Evolutionary conservation across 2,797 vertebrate species (phyloP).

Genomic region (Acridotheres tristis): DNA sequence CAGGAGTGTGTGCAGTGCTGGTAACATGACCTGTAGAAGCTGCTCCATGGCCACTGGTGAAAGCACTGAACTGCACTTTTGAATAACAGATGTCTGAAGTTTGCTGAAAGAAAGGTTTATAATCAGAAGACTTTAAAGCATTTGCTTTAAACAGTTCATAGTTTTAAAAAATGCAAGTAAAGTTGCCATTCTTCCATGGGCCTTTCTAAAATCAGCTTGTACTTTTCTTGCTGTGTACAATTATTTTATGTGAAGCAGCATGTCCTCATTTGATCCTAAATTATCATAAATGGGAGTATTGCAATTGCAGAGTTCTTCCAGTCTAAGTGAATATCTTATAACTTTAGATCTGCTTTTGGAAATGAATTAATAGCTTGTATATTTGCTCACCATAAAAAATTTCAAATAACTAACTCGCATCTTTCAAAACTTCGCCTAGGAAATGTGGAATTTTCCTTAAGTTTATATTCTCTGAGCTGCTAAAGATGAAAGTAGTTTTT

Average conservation of each 20-base stretch:
- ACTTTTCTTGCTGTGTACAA: neutral
- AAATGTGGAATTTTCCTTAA: neutral
- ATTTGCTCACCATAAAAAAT: neutral
- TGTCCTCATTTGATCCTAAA: neutral
- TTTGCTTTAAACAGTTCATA: neutral
- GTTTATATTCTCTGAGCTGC: neutral
- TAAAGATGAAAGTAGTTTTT: neutral
- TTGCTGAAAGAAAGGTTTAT: neutral
- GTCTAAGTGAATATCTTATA: neutral
- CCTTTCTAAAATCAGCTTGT: neutral
- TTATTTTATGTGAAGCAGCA: neutral
- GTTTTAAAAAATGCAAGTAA: neutral
- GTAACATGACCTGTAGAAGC: neutral
- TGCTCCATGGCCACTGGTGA: fast-evolving
- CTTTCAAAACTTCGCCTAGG: neutral
- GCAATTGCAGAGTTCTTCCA: neutral
- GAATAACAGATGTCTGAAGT: neutral
- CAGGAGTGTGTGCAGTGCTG: neutral
- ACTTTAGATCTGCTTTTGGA: neutral
- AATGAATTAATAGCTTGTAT: neutral
- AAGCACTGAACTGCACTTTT: neutral
- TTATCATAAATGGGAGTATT: neutral
- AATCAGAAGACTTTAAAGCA: neutral
- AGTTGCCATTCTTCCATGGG: neutral
- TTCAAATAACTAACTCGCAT: neutral